Base-by-base conservation (phyloP, 2,888 invertebrate genomes). In the Myopa testacea region DNA sequence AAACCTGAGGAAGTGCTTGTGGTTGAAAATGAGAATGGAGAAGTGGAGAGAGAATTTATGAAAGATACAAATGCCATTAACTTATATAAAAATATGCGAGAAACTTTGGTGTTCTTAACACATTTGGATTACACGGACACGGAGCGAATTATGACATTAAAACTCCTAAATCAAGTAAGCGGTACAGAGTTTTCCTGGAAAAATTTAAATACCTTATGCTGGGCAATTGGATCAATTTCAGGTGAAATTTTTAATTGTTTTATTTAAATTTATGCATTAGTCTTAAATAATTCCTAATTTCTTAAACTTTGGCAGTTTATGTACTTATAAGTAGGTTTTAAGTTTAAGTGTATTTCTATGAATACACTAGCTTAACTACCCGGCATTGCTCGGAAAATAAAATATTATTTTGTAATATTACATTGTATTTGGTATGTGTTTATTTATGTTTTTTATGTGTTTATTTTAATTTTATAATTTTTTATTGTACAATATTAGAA, bases 111-210 rank as follows among this genome's bases (percentile, higher is more conserved):
- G 26, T 99, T 99, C 90, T 92, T 99, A 81, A 99, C 99, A 58
- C 99, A 99, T 93, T 93, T 99, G 89, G 98, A 99, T 91, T 98
- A 96, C 89, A 93, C 93, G 76, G 99, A 99, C 89, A 99, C 99
- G 14, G 99, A 99, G 91, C 92, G 95, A 83, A 98, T 99, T 81
- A 99, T 99, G 99, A 99, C 99, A 78, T 96, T 98, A 85, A 99
- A 99, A 88, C 91, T 99, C 40, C 95, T 97, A 86, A 98, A 98
- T 89, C 99, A 99, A 91, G 98, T 99, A 4, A 98, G 98, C 90
- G 99, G 99, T 7, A 93, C 93, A 50, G 99, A 99, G 89, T 99
- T 99, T 96, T 99, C 99, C 10, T 99, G 99, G 99, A 99, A 99
- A 90, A 99, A 99, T 90, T 92, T 99, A 77, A 99, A 99, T 88